A percentile compares a stretch with the other conserved stretches of the same genome.
Evolutionary conservation across 1,140 invertebrate species (phyloP).

Genomic region (Pseudoatta argentina): DNA sequence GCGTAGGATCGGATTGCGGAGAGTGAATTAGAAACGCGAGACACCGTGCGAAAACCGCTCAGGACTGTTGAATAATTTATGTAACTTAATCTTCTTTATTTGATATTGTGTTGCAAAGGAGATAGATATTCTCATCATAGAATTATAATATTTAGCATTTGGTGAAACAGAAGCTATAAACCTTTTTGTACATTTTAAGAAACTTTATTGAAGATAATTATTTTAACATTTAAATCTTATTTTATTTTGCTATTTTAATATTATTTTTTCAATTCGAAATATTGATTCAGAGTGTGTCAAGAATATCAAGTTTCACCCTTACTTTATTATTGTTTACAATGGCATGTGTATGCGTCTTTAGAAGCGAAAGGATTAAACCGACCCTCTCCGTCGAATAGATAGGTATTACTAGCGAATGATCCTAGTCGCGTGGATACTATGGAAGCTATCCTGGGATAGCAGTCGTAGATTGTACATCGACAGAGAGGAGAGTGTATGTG

Average conservation of each 20-base stretch:
- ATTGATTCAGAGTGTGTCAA: neutral
- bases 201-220: neutral
- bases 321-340: neutral
- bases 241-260: neutral
- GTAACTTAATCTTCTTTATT: neutral
- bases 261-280: conserved; percentile 10
- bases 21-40: conserved; percentile 30
- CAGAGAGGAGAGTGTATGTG: conserved; percentile 32
- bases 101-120: neutral
- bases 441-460: conserved; percentile 39
- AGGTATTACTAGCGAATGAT: conserved; percentile 45
- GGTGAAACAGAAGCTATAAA: neutral
- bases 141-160: neutral
- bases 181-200: neutral
- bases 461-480: conserved; percentile 65
- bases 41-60: neutral
- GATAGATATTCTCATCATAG: neutral
- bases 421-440: conserved; percentile 45
- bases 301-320: neutral
- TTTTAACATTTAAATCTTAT: neutral
- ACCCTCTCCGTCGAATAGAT: conserved; percentile 10
- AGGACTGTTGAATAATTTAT: conserved; percentile 14
- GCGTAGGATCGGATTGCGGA: conserved; percentile 20
- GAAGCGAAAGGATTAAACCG: conserved; percentile 24
- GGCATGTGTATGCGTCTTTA: conserved; percentile 1